Percentiles rank a stretch among this genome's conserved stretches.
Conservation (phyloP, 2,888 invertebrate species). For the Dryocosmus kuriphilus region DNA sequence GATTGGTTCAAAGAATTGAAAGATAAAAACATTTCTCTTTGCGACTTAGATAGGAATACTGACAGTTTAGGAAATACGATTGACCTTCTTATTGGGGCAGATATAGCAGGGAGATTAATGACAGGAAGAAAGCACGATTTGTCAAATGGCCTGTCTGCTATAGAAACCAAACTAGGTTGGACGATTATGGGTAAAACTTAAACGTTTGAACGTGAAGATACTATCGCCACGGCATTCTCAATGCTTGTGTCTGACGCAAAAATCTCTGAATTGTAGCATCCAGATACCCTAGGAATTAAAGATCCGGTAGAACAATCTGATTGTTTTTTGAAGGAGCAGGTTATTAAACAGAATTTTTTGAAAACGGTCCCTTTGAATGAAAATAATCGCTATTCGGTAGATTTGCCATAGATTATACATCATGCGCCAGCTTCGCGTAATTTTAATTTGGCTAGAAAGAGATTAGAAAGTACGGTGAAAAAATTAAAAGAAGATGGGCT, state of each 20-base stretch:
- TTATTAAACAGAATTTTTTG: too few relatives aligned
- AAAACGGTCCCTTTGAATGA: conserved; percentile 58
- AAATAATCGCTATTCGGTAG: conserved; percentile 66
- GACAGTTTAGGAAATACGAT: conserved; percentile 47
- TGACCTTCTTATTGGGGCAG: conserved; percentile 62
- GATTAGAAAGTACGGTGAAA: conserved; percentile 60
- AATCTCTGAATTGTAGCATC: conserved; percentile 64
- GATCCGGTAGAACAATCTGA: conserved; percentile 58
- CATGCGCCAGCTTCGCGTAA: conserved; percentile 64
- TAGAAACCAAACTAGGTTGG: conserved; percentile 65
- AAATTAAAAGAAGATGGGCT: conserved; percentile 51
- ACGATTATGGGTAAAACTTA: conserved; percentile 60
- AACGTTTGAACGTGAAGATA: conserved; percentile 41
- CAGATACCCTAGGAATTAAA: conserved; percentile 67
- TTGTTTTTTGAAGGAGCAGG: conserved; percentile 42
- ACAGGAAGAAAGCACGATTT: too few relatives aligned
- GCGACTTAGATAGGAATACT: conserved; percentile 29
- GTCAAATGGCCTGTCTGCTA: conserved; percentile 60
- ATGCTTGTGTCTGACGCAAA: conserved; percentile 55
- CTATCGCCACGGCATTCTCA: conserved; percentile 6
- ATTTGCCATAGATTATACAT: conserved; percentile 68
- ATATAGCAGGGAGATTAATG: conserved; percentile 60
- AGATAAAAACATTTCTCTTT: conserved; percentile 42
- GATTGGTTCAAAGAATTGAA: conserved; percentile 51
- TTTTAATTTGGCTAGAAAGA: conserved; percentile 56